Percentiles rank a stretch among this genome's conserved stretches.
Evolutionary conservation across 2,888 invertebrate species (phyloP).

Genomic region (Watsonalla binaria): DNA sequence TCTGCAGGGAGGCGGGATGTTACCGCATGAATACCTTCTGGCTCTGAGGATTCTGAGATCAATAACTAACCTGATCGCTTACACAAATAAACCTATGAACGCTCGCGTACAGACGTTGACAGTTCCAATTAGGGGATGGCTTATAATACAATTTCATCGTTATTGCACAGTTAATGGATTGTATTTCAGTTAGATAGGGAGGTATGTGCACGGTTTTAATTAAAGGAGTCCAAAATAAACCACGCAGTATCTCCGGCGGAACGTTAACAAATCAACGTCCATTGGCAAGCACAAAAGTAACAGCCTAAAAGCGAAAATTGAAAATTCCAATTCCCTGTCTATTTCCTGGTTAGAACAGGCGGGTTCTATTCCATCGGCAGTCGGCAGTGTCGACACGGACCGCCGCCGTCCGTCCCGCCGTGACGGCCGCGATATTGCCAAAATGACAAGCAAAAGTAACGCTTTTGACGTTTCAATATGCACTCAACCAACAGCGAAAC

Average conservation of each 20-base stretch:
- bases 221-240: neutral
- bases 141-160: neutral
- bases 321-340: conserved; percentile 66
- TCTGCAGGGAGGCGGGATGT: conserved; percentile 17
- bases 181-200: neutral
- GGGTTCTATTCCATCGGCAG: conserved; percentile 61
- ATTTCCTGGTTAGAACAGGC: conserved; percentile 69
- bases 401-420: conserved; percentile 53
- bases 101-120: neutral
- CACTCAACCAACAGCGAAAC: conserved; percentile 59
- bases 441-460: conserved; percentile 75
- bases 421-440: conserved; percentile 72
- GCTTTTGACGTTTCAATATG: conserved; percentile 75
- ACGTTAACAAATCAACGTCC: conserved; percentile 21
- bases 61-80: neutral
- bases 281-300: conserved; percentile 48
- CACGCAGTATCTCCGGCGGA: neutral
- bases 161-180: neutral
- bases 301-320: conserved; percentile 57
- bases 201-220: neutral
- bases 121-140: neutral
- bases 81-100: neutral
- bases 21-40: neutral
- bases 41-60: neutral
- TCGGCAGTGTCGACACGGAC: conserved; percentile 20